A percentile compares a stretch with the other conserved stretches of the same genome.
phyloP scores from a whole-genome alignment of 2,888 invertebrate genomes.

The Omphaloscelis lunosa region DNA sequence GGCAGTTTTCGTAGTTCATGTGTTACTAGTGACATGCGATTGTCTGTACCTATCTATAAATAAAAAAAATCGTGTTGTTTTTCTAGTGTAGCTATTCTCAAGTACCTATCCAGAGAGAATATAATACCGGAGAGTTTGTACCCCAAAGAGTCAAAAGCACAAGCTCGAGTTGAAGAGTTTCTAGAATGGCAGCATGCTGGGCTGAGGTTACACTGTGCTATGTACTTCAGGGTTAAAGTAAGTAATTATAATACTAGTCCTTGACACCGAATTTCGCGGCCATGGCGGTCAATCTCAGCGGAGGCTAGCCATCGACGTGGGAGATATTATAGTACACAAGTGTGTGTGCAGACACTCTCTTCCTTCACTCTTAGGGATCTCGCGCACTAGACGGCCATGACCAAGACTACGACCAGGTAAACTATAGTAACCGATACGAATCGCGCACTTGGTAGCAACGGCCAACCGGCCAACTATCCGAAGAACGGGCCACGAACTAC shows the following conservation, averaged over 20 bases:
- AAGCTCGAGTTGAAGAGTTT: conserved; percentile 93
- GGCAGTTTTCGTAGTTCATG: neutral
- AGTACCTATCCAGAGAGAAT: conserved; percentile 92
- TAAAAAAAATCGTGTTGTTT: conserved; percentile 26
- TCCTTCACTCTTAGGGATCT: too few species aligned
- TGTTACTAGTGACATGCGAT: neutral
- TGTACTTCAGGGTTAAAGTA: conserved; percentile 92
- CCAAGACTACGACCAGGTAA: too few species aligned
- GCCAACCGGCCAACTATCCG: neutral
- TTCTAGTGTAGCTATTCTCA: conserved; percentile 93
- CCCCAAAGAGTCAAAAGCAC: conserved; percentile 91
- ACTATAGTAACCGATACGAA: too few species aligned
- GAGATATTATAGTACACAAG: too few species aligned
- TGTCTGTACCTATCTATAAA: neutral
- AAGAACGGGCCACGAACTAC: too few species aligned
- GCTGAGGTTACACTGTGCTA: conserved; percentile 91
- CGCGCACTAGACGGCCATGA: too few species aligned
- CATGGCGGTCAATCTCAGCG: neutral
- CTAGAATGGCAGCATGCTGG: conserved; percentile 95
- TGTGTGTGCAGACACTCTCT: too few species aligned
- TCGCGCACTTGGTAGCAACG: too few species aligned
- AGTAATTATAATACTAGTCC: conserved; percentile 41
- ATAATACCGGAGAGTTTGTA: conserved; percentile 92
- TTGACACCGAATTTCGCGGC: neutral
- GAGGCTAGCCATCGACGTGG: neutral